Evolutionary conservation across 2,888 invertebrate genomes (phyloP).

Genomic region (Apotomis capreana): DNA sequence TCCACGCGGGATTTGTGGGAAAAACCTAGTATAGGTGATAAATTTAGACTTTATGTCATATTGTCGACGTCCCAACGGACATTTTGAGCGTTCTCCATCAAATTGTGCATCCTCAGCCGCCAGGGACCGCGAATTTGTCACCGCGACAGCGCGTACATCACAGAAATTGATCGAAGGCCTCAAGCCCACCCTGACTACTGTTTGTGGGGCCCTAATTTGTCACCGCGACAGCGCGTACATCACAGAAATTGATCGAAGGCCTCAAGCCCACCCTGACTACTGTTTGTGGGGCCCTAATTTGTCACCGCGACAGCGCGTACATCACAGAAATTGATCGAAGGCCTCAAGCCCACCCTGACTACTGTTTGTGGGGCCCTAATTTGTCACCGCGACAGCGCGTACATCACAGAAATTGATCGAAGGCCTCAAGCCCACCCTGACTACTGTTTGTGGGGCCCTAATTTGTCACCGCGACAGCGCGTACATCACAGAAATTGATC

Average conservation of each 20-base stretch:
- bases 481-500: slow-evolving; percentile 36
- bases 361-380: neutral
- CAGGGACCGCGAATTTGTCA: slow-evolving; percentile 31
- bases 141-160: slow-evolving; percentile 34
- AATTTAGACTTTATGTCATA: neutral
- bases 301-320: slow-evolving; percentile 32
- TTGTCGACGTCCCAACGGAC: slow-evolving; percentile 14
- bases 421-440: slow-evolving; percentile 1
- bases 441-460: neutral
- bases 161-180: slow-evolving; percentile 30
- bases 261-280: neutral
- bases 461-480: slow-evolving; percentile 19
- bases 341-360: neutral
- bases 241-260: slow-evolving; percentile 32
- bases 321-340: slow-evolving; percentile 33
- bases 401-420: slow-evolving; percentile 35
- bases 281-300: neutral
- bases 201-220: neutral
- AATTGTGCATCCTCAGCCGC: slow-evolving; percentile 22
- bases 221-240: slow-evolving; percentile 34
- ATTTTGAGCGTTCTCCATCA: slow-evolving; percentile 22
- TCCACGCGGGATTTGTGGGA: too few relatives aligned
- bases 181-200: neutral
- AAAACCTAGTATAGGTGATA: too few relatives aligned
- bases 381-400: slow-evolving; percentile 27